Base-by-base conservation (phyloP, 2,888 invertebrate genomes). In the Ypsolopha scabrella region DNA sequence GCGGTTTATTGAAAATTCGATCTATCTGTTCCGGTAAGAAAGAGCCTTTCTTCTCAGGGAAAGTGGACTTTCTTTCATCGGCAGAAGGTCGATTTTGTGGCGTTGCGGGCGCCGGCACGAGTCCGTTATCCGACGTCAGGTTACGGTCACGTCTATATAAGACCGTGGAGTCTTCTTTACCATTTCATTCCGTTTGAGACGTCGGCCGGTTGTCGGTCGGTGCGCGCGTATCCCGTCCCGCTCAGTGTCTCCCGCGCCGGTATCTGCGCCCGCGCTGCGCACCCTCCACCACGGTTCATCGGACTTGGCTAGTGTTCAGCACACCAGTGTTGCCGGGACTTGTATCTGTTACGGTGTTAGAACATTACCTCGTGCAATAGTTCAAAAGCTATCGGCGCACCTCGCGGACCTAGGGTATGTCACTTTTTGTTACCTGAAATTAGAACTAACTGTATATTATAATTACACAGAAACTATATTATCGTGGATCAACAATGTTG, bases 61-160 rank as follows among this genome's bases (percentile, higher is more conserved):
- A 67, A 70, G 60, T 71, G 65, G 55, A 56, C 61, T 64, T 68
- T 79, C 65, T 68, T 54, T 57, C 51, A 60, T 60, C 72, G 60
- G 63, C 58, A 33, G 67, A 81, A 62, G 72, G 70, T 68, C 58
- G 63, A 65, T 59, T 68, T 61, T 80, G 61, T 75, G 57, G 60
- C 65, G 69, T 63, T 67, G 60, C 57, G 51, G 57, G 62, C 60
- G 70, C 64, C 67, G 66, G 66, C 63, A 61, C 67, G 70, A 77
- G 76, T 68, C 86, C 86, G 86, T 86, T 86, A 86, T 86, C 75
- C 81, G 80, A 81, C 82, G 86, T 82, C 86, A 86, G 85, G 86
- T 86, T 86, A 83, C 81, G 79, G 75, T 77, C 74, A 78, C 76
- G 86, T 86, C 86, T 86, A 86, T 86, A 86, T 75, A 86, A 86